phyloP scores from a whole-genome alignment of 2,113 vertebrate genomes.

The Grammomys surdaster region DNA sequence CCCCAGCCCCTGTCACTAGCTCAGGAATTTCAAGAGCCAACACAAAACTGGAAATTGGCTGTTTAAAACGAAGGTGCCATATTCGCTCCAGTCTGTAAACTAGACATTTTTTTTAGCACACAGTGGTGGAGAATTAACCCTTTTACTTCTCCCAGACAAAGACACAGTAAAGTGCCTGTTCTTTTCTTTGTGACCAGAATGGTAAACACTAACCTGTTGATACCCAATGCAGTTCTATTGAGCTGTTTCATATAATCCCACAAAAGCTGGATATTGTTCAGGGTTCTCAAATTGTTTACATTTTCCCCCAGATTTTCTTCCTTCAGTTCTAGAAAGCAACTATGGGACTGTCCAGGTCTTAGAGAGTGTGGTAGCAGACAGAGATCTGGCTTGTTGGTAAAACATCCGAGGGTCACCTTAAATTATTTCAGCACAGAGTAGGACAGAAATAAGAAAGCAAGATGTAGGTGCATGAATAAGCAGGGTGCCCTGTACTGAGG shows the following conservation, averaged over 20 bases:
- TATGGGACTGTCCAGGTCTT: neutral
- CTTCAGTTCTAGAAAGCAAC: neutral
- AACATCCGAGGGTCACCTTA: neutral
- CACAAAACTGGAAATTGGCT: slow-evolving; percentile 66
- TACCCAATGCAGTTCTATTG: neutral
- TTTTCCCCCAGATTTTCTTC: slow-evolving; percentile 21
- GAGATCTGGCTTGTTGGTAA: neutral
- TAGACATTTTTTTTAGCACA: neutral
- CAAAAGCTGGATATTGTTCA: neutral
- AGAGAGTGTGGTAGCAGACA: neutral
- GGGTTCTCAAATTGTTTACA: neutral
- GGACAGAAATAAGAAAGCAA: slow-evolving; percentile 35
- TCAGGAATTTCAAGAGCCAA: slow-evolving; percentile 57
- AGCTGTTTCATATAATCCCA: neutral
- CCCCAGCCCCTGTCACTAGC: slow-evolving; percentile 45
- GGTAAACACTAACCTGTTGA: neutral
- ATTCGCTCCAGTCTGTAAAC: slow-evolving; percentile 53
- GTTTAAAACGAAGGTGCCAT: slow-evolving; percentile 69
- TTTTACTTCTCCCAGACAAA: slow-evolving; percentile 46
- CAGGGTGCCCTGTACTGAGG: neutral
- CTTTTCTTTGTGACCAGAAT: slow-evolving; percentile 3
- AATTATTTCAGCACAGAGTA: slow-evolving; percentile 24
- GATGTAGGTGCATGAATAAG: neutral
- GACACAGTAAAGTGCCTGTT: neutral
- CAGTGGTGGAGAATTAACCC: neutral